Evolutionary conservation across 2,797 vertebrate genomes (phyloP).

Genomic region (Garrulus glandarius): DNA sequence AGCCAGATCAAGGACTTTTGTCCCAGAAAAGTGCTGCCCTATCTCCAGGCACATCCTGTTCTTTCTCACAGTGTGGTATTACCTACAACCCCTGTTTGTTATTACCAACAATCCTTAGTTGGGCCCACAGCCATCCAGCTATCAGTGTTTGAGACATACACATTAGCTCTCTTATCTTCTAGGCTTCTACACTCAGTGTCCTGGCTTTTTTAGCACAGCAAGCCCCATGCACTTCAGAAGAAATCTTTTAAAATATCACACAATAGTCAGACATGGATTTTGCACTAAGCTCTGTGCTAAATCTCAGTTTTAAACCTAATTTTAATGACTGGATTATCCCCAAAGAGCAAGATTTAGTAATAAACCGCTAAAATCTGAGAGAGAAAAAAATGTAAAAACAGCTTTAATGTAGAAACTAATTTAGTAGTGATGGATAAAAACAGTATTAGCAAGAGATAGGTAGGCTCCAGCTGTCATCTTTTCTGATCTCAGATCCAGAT

Average conservation of each 20-base stretch:
- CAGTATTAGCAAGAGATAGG: background rate
- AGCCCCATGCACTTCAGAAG: background rate
- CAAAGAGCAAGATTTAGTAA: conserved; percentile 1
- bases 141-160: background rate
- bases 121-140: background rate
- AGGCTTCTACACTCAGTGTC: background rate
- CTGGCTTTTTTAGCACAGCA: background rate
- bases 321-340: conserved; percentile 15
- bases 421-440: background rate
- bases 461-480: background rate
- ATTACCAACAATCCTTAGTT: background rate
- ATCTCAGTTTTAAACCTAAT: background rate
- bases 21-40: background rate
- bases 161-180: background rate
- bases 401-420: conserved; percentile 27
- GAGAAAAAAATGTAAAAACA: background rate
- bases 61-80: background rate
- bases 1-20: background rate
- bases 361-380: background rate
- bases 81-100: background rate
- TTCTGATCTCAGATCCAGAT: conserved; percentile 21
- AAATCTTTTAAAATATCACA: background rate
- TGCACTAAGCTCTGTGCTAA: background rate
- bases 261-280: background rate
- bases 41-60: background rate